phyloP scores from a whole-genome alignment of 2,113 vertebrate species.

The Hippocampus guttulatus region DNA sequence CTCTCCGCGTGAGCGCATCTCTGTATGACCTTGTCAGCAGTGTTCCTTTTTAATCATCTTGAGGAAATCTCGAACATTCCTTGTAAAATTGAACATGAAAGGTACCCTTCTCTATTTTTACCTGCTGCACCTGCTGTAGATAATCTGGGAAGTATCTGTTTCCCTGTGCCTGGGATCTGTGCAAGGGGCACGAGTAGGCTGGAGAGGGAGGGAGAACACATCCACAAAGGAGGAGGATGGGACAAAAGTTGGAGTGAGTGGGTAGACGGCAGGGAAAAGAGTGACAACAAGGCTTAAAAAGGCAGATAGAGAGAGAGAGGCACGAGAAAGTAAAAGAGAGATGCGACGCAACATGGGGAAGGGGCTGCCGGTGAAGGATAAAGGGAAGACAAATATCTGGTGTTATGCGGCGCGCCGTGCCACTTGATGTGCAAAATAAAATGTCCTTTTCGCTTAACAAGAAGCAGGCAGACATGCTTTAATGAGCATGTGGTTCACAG shows the following conservation, averaged over 20 bases:
- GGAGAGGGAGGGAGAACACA: slow-evolving; percentile 27
- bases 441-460: slow-evolving; percentile 27
- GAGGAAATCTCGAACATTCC: slow-evolving; percentile 64
- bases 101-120: slow-evolving; percentile 68
- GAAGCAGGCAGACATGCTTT: slow-evolving; percentile 24
- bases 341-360: slow-evolving; percentile 6
- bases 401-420: slow-evolving; percentile 9
- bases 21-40: slow-evolving; percentile 58
- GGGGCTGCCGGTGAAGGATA: slow-evolving; percentile 12
- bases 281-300: slow-evolving; percentile 47
- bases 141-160: slow-evolving; percentile 59
- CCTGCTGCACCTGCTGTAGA: slow-evolving; percentile 47
- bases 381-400: slow-evolving; percentile 37
- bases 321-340: neutral
- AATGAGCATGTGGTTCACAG: slow-evolving; percentile 28
- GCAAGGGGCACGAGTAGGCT: slow-evolving; percentile 41
- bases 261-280: slow-evolving; percentile 27
- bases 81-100: slow-evolving; percentile 67
- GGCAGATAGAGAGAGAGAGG: too few species aligned
- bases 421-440: slow-evolving; percentile 13
- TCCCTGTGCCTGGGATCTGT: slow-evolving; percentile 36
- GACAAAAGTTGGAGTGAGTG: slow-evolving; percentile 43
- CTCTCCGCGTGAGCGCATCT: slow-evolving; percentile 14
- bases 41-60: slow-evolving; percentile 66
- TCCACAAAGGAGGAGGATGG: slow-evolving; percentile 22